A percentile compares a stretch with the other conserved stretches of the same genome.
phyloP scores from a whole-genome alignment of 1,140 invertebrate genomes.

The Adelges cooleyi region DNA sequence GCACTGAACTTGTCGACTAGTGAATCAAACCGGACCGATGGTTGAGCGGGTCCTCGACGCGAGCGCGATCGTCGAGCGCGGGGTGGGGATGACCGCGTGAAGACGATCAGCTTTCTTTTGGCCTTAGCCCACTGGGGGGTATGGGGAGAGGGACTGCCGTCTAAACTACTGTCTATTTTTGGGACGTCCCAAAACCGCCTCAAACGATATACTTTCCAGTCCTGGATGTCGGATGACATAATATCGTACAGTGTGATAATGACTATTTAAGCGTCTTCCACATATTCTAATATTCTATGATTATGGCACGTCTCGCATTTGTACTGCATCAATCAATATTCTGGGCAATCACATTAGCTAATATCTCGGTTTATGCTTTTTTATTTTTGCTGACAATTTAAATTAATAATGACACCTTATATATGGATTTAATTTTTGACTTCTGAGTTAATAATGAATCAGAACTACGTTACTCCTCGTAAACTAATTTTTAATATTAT shows the following conservation, averaged over 20 bases:
- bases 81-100: not conserved
- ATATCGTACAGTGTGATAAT: not conserved
- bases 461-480: too few species aligned
- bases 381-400: not conserved
- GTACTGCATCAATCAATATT: too few species aligned
- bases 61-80: not conserved
- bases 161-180: constrained; percentile 25
- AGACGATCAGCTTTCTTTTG: constrained; percentile 27
- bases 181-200: constrained; percentile 16
- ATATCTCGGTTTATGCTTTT: not conserved
- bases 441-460: too few species aligned
- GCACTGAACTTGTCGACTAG: constrained; percentile 25
- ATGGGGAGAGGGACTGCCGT: constrained; percentile 7
- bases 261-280: constrained; percentile 18
- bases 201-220: constrained; percentile 8
- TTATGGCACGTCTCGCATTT: too few species aligned
- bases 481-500: too few species aligned
- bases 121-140: not conserved
- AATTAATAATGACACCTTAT: not conserved
- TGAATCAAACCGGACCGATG: not conserved
- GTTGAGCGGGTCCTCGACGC: too few species aligned
- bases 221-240: constrained; percentile 27
- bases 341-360: not conserved
- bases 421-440: too few species aligned
- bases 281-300: too few species aligned